phyloP scores from a whole-genome alignment of 1,140 invertebrate genomes.

The Zaprionus vittiger region DNA sequence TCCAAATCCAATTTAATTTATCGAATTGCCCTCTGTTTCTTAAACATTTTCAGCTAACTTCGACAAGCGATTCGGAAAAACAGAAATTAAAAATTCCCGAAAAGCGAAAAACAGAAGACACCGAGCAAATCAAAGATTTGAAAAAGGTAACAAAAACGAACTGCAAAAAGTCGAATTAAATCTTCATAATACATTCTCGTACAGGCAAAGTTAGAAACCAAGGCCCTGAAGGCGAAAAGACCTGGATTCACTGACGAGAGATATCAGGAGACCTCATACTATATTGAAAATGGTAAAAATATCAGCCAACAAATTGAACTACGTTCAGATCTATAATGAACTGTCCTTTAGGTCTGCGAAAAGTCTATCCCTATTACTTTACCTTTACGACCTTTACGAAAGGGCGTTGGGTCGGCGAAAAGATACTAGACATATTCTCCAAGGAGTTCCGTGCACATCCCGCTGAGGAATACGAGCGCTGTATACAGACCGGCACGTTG shows the following conservation, averaged over 20 bases:
- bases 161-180: background rate
- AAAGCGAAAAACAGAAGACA: slow-evolving; percentile 88
- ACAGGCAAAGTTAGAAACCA: slow-evolving; percentile 96
- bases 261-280: slow-evolving; percentile 98
- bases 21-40: background rate
- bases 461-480: slow-evolving; percentile 95
- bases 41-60: slow-evolving; percentile 48
- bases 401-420: slow-evolving; percentile 98
- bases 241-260: slow-evolving; percentile 96
- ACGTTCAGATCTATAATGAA: background rate
- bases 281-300: slow-evolving; percentile 96
- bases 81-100: slow-evolving; percentile 87
- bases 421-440: slow-evolving; percentile 96
- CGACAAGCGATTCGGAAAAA: slow-evolving; percentile 84
- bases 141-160: slow-evolving; percentile 87
- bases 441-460: slow-evolving; percentile 97
- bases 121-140: slow-evolving; percentile 88
- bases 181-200: background rate
- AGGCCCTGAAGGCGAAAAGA: slow-evolving; percentile 95
- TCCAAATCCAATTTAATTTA: background rate
- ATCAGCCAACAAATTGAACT: background rate
- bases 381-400: slow-evolving; percentile 99
- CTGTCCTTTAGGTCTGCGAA: slow-evolving; percentile 91
- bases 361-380: slow-evolving; percentile 99
- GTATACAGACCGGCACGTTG: slow-evolving; percentile 94